Evolutionary conservation across 2,113 vertebrate species (phyloP).

Genomic region (Galeopterus variegatus): DNA sequence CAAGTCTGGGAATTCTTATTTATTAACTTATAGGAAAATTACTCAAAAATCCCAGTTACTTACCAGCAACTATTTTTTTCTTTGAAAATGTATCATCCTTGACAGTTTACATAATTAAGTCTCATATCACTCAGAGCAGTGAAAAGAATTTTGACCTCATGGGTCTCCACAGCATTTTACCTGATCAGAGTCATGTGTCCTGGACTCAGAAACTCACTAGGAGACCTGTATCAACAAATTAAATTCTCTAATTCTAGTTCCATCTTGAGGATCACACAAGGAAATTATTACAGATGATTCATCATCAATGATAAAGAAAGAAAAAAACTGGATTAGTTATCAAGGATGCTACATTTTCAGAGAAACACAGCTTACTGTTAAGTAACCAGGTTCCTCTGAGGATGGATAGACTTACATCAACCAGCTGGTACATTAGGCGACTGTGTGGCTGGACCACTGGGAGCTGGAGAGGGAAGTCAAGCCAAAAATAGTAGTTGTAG

Average conservation of each 20-base stretch:
- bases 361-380: conserved; percentile 79
- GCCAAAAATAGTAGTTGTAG: conserved; percentile 82
- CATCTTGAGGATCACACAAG: conserved; percentile 49
- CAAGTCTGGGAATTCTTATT: conserved; percentile 72
- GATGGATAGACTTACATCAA: conserved; percentile 81
- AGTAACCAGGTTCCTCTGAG: conserved; percentile 79
- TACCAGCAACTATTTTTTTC: conserved; percentile 76
- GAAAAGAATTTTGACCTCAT: conserved; percentile 22
- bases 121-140: neutral
- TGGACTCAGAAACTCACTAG: conserved; percentile 52
- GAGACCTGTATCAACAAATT: conserved; percentile 23
- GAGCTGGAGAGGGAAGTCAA: conserved; percentile 81
- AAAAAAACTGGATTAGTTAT: neutral
- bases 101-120: conserved; percentile 51
- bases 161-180: conserved; percentile 47
- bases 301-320: conserved; percentile 27
- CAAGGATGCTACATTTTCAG: conserved; percentile 81
- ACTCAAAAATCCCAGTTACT: conserved; percentile 80
- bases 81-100: conserved; percentile 81
- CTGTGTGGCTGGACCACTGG: conserved; percentile 82
- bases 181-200: conserved; percentile 33
- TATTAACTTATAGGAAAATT: conserved; percentile 74
- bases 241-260: conserved; percentile 60
- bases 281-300: conserved; percentile 7
- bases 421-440: conserved; percentile 81